These are phyloP conservation scores for Paralvinella palmiformis DNA, from an alignment of 1,140 invertebrate species.

Conservation along the genomic window DNA sequence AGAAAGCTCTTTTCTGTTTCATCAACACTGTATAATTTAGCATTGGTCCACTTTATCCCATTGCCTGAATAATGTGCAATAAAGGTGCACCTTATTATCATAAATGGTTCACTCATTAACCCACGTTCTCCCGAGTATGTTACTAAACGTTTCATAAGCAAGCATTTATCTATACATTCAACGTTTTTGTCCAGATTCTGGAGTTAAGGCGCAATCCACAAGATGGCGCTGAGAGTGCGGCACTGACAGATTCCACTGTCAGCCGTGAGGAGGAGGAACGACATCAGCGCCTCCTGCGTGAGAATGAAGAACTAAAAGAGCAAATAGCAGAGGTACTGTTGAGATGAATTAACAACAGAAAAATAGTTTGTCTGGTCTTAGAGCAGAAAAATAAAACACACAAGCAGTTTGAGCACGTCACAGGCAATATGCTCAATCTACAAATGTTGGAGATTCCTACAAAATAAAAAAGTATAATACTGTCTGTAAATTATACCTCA, in stretches of 20 bases:
- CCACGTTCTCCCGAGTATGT: too few relatives aligned
- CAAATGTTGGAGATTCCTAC: neutral
- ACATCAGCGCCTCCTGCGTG: conserved; percentile 84
- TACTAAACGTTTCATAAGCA: neutral
- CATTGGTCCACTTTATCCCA: too few relatives aligned
- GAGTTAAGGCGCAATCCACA: conserved; percentile 27
- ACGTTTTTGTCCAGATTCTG: conserved; percentile 14
- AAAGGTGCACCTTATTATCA: too few relatives aligned
- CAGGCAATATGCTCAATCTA: neutral
- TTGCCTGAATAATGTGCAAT: too few relatives aligned
- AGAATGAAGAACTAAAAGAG: conserved; percentile 94
- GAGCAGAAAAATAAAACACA: neutral
- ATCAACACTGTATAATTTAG: too few relatives aligned
- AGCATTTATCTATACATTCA: neutral
- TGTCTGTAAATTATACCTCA: neutral
- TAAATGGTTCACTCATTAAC: too few relatives aligned
- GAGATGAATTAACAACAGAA: too few relatives aligned
- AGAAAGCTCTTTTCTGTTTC: too few relatives aligned
- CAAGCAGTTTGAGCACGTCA: neutral
- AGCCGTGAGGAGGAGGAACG: conserved; percentile 86
- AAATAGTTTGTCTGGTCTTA: too few relatives aligned
- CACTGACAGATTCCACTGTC: conserved; percentile 66
- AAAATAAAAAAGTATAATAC: neutral
- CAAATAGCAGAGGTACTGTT: conserved; percentile 90
- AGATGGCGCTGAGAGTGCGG: conserved; percentile 25